phyloP scores from a whole-genome alignment of 1,140 invertebrate genomes.

The Bombus sylvicola region DNA sequence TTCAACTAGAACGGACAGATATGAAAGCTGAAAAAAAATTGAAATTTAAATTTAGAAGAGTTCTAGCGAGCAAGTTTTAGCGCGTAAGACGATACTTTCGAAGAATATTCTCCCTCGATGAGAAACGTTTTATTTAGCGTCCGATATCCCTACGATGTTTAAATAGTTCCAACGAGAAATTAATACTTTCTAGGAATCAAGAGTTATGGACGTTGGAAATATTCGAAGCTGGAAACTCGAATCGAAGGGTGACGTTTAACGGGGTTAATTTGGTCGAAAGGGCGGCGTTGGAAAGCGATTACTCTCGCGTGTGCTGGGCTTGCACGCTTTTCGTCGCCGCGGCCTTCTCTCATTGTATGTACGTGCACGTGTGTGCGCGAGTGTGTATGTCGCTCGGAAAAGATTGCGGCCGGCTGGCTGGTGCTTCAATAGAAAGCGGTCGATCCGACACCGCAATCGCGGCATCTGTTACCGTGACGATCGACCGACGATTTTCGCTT shows the following conservation, averaged over 20 bases:
- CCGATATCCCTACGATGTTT: too few relatives aligned
- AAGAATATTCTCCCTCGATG: neutral
- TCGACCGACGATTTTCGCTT: slow-evolving; percentile 52
- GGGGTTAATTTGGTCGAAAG: slow-evolving; percentile 16
- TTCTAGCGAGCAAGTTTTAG: neutral
- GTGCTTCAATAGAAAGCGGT: slow-evolving; percentile 52
- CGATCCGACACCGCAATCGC: slow-evolving; percentile 45
- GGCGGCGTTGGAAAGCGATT: neutral
- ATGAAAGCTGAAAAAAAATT: neutral
- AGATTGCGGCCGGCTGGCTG: slow-evolving; percentile 42
- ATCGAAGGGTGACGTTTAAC: neutral
- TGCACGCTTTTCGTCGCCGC: slow-evolving; percentile 24
- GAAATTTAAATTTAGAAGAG: neutral
- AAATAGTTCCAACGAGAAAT: neutral
- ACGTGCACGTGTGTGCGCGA: neutral
- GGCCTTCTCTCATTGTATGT: slow-evolving; percentile 14
- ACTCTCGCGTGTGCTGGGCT: slow-evolving; percentile 2
- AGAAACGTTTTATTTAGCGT: neutral
- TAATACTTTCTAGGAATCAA: neutral
- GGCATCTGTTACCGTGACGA: slow-evolving; percentile 54
- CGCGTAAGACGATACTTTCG: neutral
- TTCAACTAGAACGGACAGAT: neutral
- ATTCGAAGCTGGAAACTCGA: neutral
- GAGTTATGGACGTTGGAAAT: neutral
- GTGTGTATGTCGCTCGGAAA: slow-evolving; percentile 22